These are phyloP conservation scores for Diabrotica virgifera DNA, from an alignment of 1,140 invertebrate species.

Conservation along the genomic window DNA sequence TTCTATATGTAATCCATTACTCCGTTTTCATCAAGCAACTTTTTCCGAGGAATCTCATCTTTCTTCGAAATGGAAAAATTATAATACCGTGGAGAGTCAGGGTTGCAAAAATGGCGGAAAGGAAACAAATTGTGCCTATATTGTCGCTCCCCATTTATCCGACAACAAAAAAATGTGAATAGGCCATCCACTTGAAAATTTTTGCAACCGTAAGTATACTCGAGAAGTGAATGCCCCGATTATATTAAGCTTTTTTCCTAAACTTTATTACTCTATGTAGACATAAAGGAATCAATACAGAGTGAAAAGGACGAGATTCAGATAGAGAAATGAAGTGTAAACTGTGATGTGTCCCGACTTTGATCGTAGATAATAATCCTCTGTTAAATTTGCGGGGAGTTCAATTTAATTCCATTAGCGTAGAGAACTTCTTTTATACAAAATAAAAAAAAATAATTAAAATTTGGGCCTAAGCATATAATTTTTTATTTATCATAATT, in stretches of 20 bases:
- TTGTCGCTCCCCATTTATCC: too few species aligned
- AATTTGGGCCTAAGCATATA: too few species aligned
- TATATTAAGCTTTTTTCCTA: constrained; percentile 14
- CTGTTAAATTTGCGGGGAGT: constrained; percentile 25
- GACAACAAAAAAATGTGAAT: constrained; percentile 7
- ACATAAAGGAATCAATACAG: constrained; percentile 27
- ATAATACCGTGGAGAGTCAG: neutral
- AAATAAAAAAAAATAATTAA: too few species aligned
- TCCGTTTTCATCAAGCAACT: neutral
- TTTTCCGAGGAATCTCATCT: neutral
- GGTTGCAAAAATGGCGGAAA: neutral
- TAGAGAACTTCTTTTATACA: neutral
- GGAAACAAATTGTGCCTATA: neutral
- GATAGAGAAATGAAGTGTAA: constrained; percentile 38
- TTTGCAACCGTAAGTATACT: neutral
- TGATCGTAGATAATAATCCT: constrained; percentile 32
- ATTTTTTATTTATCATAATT: too few species aligned
- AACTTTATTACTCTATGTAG: constrained; percentile 13
- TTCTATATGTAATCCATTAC: too few species aligned
- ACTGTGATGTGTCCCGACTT: constrained; percentile 28
- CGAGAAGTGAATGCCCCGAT: neutral
- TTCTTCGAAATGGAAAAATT: constrained; percentile 3
- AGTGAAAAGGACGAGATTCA: constrained; percentile 22
- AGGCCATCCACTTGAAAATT: constrained; percentile 12
- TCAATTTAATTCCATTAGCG: constrained; percentile 27